These are phyloP conservation scores for Setophaga petechia DNA, from an alignment of 2,113 vertebrate species.

Conservation along the genomic window DNA sequence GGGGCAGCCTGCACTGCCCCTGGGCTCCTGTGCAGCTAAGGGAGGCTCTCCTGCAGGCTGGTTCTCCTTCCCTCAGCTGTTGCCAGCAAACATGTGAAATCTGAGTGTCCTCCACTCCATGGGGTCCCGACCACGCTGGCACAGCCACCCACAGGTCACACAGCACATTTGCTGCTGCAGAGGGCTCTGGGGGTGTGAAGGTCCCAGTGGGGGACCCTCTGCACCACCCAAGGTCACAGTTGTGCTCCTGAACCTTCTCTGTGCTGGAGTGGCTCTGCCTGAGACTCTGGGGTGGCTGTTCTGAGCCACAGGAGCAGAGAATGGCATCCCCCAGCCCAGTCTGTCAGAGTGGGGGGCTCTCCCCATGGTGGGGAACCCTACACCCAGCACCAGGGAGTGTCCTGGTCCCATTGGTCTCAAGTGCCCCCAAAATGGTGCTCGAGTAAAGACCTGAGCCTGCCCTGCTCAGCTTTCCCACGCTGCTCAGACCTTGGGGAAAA, in stretches of 20 bases:
- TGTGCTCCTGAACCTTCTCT: not conserved
- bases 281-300: not conserved
- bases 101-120: accelerated
- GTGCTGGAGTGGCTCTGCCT: not conserved
- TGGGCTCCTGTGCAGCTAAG: not conserved
- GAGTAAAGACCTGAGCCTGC: not conserved
- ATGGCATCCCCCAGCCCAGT: not conserved
- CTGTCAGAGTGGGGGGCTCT: not conserved
- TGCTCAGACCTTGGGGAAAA: not conserved
- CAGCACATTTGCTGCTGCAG: not conserved
- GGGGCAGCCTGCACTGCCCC: not conserved
- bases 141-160: accelerated
- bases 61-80: not conserved
- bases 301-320: accelerated
- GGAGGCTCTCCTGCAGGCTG: not conserved
- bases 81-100: not conserved
- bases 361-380: accelerated
- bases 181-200: not conserved
- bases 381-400: not conserved
- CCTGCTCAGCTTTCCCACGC: constrained; percentile 50
- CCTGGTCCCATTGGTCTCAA: not conserved
- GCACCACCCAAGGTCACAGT: not conserved
- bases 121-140: accelerated
- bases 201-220: not conserved
- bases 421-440: not conserved